These are phyloP conservation scores for Coturnix japonica DNA, from an alignment of 2,113 vertebrate species.

Conservation along the genomic window DNA sequence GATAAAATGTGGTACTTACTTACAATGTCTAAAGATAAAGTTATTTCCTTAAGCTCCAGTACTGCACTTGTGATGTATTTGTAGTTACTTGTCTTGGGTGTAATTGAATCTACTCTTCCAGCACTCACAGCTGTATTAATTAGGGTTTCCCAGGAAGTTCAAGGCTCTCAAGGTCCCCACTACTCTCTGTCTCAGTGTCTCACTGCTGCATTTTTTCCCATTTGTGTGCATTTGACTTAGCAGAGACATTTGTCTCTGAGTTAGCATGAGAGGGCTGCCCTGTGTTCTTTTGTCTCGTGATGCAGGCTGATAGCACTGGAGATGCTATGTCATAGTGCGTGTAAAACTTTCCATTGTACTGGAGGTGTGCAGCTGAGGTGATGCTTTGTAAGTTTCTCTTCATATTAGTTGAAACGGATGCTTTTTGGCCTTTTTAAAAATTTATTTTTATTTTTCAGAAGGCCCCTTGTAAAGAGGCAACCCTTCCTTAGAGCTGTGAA, in stretches of 20 bases:
- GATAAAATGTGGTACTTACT: background rate
- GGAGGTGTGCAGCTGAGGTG: background rate
- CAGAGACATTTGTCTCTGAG: background rate
- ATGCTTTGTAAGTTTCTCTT: background rate
- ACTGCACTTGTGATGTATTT: background rate
- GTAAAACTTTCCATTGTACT: background rate
- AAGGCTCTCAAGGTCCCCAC: background rate
- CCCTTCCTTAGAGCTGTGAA: background rate
- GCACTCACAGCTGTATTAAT: background rate
- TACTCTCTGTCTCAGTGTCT: background rate
- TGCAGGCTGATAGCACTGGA: background rate
- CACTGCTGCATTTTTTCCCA: background rate
- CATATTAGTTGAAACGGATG: background rate
- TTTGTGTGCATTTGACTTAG: background rate
- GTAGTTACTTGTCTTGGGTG: background rate
- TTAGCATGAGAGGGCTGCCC: background rate
- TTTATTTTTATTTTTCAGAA: background rate
- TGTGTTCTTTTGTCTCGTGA: rapidly evolving
- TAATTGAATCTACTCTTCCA: background rate
- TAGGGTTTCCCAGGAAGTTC: background rate
- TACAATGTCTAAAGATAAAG: background rate
- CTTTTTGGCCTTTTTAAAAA: background rate
- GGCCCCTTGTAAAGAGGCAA: background rate
- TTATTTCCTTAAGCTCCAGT: background rate
- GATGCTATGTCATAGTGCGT: background rate